These are phyloP conservation scores for Spodoptera exigua DNA, from an alignment of 2,888 invertebrate genomes.

Conservation along the genomic window DNA sequence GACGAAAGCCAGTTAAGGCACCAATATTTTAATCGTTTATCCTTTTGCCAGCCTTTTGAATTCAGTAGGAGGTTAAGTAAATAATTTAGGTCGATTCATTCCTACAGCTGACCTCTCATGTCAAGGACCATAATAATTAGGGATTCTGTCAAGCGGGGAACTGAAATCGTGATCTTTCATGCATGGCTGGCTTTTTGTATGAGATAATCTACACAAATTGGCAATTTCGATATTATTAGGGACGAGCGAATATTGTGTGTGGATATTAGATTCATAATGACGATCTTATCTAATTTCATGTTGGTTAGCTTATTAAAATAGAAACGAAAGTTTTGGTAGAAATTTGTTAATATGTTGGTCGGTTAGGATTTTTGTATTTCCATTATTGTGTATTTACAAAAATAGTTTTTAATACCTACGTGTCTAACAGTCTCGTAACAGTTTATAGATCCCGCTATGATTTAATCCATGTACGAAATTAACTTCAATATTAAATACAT, in stretches of 20 bases:
- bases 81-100: conserved; percentile 18
- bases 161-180: conserved; percentile 34
- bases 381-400: too few species aligned
- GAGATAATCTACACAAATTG: conserved; percentile 41
- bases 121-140: conserved; percentile 24
- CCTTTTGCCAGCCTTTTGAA: conserved; percentile 9
- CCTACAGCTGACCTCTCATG: not conserved
- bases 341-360: too few species aligned
- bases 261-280: conserved; percentile 18
- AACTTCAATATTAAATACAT: too few species aligned
- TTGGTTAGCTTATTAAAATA: too few species aligned
- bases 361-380: too few species aligned
- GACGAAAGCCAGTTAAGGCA: not conserved
- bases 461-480: too few species aligned
- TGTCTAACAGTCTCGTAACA: too few species aligned
- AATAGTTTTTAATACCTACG: too few species aligned
- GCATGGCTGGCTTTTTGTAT: conserved; percentile 36
- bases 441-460: too few species aligned
- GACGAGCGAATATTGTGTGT: conserved; percentile 14
- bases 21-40: conserved; percentile 7
- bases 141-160: conserved; percentile 10
- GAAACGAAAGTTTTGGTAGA: too few species aligned
- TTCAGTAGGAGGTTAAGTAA: not conserved
- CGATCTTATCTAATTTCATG: conserved; percentile 1
- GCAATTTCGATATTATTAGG: conserved; percentile 28